Evolutionary conservation across 2,113 vertebrate species (phyloP), one percentile per base, ranked within the genome.

Genomic region (Takifugu bimaculatus): DNA sequence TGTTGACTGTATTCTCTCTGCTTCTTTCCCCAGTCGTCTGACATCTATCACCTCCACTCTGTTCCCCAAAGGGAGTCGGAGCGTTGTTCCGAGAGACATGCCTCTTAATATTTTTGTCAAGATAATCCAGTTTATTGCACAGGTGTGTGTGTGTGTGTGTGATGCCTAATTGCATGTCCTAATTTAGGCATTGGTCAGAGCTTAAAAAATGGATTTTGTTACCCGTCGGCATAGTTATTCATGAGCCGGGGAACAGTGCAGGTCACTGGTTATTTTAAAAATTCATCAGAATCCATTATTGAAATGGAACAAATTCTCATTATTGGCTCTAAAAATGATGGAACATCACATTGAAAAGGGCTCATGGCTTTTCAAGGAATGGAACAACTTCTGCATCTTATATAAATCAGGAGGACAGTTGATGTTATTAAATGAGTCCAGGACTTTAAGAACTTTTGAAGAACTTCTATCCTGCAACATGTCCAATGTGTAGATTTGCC

Each of bases 71-170:
- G 97, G 97, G 28, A 98, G 96, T 62, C 94, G 97, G 1, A 96
- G 95, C 50, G 97, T 99, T 20, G 94, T 98, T 11, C 97, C 97
- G 56, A 92, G 97, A 79, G 97, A 99, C 81, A 99, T 98, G 95
- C 97, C 97, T 28, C 92, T 99, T 11, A 99, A 99, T 77, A 99
- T 99, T 77, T 99, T 99, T 63, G 96, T 99, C 85, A 99, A 99
- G 85, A 99, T 99, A 68, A 98, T 99, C 85, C 96, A 99, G 87
- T 99, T 99, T 84, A 99, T 99, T 80, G 96, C 96, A 71, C 97
- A 99, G 96, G 97, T 94, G 84, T 48, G 75, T 63, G 26, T 94
- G 84, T 48, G 75, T 63, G 26, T 50, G 20, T 13, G 13, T 32
- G 51, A 50, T 25, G 13, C 7, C 4, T 26, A 4, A 49, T 25